These are phyloP conservation scores for Zosterops lateralis DNA, from an alignment of 2,113 vertebrate genomes.

Conservation along the genomic window DNA sequence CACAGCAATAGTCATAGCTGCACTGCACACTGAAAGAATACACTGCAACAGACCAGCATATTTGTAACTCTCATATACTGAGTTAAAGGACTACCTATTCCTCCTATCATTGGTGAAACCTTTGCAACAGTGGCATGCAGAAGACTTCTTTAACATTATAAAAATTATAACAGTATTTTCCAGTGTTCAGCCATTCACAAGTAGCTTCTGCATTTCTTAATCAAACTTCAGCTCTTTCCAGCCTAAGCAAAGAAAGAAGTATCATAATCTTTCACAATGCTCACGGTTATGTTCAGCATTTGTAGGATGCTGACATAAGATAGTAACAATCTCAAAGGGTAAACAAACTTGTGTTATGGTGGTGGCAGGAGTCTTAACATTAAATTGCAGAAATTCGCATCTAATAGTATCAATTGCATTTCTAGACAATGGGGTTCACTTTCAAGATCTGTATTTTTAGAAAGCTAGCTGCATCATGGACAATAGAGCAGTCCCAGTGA, in stretches of 20 bases:
- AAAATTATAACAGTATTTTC: not conserved
- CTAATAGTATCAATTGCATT: not conserved
- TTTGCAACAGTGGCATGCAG: not conserved
- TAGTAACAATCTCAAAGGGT: not conserved
- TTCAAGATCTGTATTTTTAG: not conserved
- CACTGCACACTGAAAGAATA: not conserved
- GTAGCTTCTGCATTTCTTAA: not conserved
- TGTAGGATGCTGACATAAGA: not conserved
- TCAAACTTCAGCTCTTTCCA: not conserved
- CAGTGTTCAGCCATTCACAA: not conserved
- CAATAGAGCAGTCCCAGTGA: not conserved
- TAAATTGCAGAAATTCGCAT: not conserved
- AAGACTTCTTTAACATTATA: not conserved
- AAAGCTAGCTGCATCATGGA: not conserved
- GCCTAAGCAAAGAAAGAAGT: not conserved
- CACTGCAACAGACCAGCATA: not conserved
- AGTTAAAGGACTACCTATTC: not conserved
- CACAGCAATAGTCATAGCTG: rapidly evolving
- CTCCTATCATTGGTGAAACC: not conserved
- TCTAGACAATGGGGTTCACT: not conserved
- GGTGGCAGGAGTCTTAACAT: not conserved
- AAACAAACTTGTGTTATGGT: not conserved
- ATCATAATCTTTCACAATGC: not conserved
- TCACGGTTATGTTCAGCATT: not conserved
- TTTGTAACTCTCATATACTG: not conserved